Evolutionary conservation across 2,888 invertebrate genomes (phyloP).

Genomic region (Drosophila meridiana): DNA sequence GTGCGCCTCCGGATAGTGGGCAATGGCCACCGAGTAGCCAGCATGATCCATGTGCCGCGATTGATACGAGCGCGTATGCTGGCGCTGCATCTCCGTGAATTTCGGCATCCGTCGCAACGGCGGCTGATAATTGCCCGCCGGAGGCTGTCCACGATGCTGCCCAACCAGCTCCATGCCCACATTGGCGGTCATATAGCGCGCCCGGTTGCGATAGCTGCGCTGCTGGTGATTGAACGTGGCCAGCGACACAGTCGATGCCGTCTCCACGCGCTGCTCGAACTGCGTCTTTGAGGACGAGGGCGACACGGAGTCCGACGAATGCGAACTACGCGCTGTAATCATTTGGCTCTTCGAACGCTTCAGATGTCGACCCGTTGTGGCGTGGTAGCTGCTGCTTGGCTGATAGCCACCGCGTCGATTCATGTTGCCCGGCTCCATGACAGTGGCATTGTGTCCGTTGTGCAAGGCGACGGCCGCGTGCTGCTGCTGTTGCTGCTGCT

Average conservation of each 20-base stretch:
- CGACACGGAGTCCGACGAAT: constrained; percentile 67
- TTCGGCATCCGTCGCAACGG: constrained; percentile 36
- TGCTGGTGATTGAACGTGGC: constrained; percentile 38
- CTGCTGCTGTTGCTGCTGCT: constrained; percentile 20
- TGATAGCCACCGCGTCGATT: constrained; percentile 39
- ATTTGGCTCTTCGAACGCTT: constrained; percentile 44
- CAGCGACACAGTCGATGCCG: constrained; percentile 9
- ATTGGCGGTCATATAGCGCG: constrained; percentile 50
- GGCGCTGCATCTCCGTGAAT: constrained; percentile 46
- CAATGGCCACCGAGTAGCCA: not conserved
- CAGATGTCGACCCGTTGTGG: constrained; percentile 14
- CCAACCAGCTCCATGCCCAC: constrained; percentile 12
- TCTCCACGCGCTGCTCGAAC: constrained; percentile 30
- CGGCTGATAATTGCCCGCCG: constrained; percentile 21
- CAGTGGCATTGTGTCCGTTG: constrained; percentile 19
- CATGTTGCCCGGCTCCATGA: constrained; percentile 6
- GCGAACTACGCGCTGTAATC: constrained; percentile 34
- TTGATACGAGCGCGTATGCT: constrained; percentile 61
- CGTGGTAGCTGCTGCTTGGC: constrained; percentile 22
- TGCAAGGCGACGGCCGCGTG: not conserved
- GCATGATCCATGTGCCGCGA: constrained; percentile 44
- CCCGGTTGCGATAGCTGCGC: constrained; percentile 66
- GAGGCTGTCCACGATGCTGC: constrained; percentile 30
- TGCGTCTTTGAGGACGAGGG: constrained; percentile 56
- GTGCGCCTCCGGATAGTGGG: constrained; percentile 15